Evolutionary conservation across 2,113 vertebrate genomes (phyloP), one percentile per base, ranked within the genome.

Genomic region (Paratilapia polleni): DNA sequence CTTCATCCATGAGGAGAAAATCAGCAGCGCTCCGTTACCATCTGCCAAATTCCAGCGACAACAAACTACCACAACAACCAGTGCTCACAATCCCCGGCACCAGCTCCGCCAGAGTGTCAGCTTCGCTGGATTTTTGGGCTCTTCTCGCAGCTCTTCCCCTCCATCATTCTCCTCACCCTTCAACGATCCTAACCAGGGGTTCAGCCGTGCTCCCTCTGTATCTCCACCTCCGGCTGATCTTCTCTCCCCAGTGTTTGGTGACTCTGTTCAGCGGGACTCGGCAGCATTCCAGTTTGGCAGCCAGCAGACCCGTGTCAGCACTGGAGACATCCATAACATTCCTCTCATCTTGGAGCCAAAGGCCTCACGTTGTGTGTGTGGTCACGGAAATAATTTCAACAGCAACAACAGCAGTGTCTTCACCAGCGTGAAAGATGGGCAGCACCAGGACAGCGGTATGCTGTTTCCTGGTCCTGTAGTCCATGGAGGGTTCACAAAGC

Each of bases 1-100:
- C 93, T 98, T 98, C 91, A 96, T 98, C 92, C 97, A 98, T 78
- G 97, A 97, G 82, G 94, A 95, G 52, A 94, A 94, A 66, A 77
- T 83, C 34, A 87, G 68, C 4, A 84, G 64, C 2, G 82, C 52
- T 61, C 93, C 89, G 1, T 57, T 93, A 43, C 15, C 17, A 6
- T 22, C 91, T n/a, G 62, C 64, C 24, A 94, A 89, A 80, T 94
- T 90, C 2, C 92, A 93, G 6, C 83, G 19, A 3, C 92, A 93
- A 13, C 41, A 54, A 14, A n/a, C n/a, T 36, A 6, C 63, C 20
- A 9, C 73, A 6, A 5, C 81, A 36, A 20, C 34, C 20, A 36
- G 81, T 13, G 79, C 34, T 68, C 83, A 90, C 52, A 93, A 94
- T 73, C 93, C 88, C 5, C 93, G 95, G 20, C 94, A 90, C 81